Base-by-base conservation (phyloP, 2,888 invertebrate species). In the Steinernema scapterisci region DNA sequence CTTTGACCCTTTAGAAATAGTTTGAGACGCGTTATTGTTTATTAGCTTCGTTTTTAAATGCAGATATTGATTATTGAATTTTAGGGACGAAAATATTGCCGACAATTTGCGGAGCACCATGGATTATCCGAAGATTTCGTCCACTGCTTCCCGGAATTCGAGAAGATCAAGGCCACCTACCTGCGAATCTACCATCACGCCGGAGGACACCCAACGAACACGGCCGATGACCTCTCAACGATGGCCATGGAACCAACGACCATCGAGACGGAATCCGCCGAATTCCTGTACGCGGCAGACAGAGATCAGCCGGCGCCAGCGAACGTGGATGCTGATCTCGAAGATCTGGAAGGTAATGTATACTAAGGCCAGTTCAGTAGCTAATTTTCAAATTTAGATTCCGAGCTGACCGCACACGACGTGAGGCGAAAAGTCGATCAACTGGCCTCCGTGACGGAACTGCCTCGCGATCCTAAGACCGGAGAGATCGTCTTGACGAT, bases 241-340 rank as follows among this genome's bases (percentile, higher is more conserved):
- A 63, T 63, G 63, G 16, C 38, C 25, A 7, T 63, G 11, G 63
- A 63, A 16, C 38, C 38, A 16, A 9, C 63, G 63, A 9, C 31
- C 7, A 19, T 19, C 31, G 63, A 27, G 7, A 31, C 16, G 31
- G 63, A 31, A 16, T 25, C 21, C 13, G 11, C 27, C 6, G 63
- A 31, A 31, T 63, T 63, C 25, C 63, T 63, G 13, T 63, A 63
- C 27, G 63, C 63, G 21, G 63, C 63, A 16, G 63, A 63, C 16
- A 25, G 63, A 2, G 63, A 63, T 1, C 63, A 63, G 31, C 38
- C 27, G 9, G 63, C 1, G 7, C 63, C 63, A 16, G 27, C 31
- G 31, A 16, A 19, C 5, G 25, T 19, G 3, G 63, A 63, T 2
- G 16, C 7, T 7, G 9, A 9, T 38, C 27, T 31, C 16, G 63